Conservation (phyloP, 2,797 vertebrate species). For the Rhabdomys pumilio region DNA sequence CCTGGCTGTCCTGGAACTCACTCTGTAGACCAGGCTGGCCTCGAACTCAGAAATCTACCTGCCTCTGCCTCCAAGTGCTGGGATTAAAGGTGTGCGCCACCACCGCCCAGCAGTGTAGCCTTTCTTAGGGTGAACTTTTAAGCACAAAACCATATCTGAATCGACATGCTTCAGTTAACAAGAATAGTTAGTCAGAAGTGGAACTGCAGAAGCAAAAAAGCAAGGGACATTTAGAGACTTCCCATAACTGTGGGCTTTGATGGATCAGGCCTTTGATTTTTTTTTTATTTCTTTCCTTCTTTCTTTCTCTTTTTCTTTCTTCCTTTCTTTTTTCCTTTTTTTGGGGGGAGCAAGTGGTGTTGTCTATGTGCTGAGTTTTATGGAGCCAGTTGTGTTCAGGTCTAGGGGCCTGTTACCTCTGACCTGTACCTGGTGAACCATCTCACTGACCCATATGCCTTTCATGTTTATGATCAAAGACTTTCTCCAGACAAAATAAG, state of each 20-base stretch:
- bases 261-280: not conserved
- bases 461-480: constrained; percentile 66
- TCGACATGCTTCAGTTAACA: not conserved
- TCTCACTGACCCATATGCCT: not conserved
- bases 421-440: not conserved
- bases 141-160: not conserved
- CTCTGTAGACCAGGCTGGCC: no score
- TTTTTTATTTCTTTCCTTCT: not conserved
- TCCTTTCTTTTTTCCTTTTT: not conserved
- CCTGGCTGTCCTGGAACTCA: no score
- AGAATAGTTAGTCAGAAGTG: no score
- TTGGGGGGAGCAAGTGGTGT: no score
- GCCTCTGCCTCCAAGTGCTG: no score
- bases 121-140: not conserved
- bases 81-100: no score
- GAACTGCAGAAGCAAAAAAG: not conserved
- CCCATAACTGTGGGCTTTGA: not conserved
- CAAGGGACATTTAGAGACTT: not conserved
- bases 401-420: not conserved
- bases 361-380: not conserved
- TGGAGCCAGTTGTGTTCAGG: not conserved
- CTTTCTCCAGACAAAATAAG: constrained; percentile 60
- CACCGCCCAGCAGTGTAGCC: not conserved
- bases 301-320: no score
- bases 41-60: no score